Conservation (phyloP, 2,113 vertebrate genomes). For the Spea multiplicata region DNA sequence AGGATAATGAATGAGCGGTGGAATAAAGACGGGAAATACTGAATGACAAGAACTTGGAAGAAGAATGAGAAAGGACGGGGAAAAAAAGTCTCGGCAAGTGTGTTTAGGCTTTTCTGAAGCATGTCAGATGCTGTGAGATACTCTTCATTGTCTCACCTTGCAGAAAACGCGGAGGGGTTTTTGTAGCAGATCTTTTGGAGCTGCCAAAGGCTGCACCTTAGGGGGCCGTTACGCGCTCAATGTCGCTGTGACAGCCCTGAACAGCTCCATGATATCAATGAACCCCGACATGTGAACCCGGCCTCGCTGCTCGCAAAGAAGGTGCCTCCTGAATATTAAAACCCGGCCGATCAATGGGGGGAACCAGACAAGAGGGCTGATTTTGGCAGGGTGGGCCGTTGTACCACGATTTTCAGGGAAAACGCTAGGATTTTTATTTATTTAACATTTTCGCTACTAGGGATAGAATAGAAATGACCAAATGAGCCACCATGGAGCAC, state of each 20-base stretch:
- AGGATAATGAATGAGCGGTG: slow-evolving; percentile 51
- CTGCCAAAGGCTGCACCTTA: slow-evolving; percentile 79
- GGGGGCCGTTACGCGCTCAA: slow-evolving; percentile 86
- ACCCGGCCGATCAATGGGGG: slow-evolving; percentile 47
- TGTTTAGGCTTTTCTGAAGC: slow-evolving; percentile 61
- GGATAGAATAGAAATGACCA: no score
- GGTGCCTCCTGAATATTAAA: slow-evolving; percentile 79
- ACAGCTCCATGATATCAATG: slow-evolving; percentile 84
- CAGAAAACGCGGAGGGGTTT: slow-evolving; percentile 72
- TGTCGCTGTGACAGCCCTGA: slow-evolving; percentile 81
- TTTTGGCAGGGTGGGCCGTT: slow-evolving; percentile 10
- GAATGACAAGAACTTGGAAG: slow-evolving; percentile 59
- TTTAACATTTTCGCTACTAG: no score
- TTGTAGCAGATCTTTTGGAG: slow-evolving; percentile 65
- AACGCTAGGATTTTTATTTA: no score
- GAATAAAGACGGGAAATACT: slow-evolving; percentile 56
- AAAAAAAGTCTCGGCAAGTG: slow-evolving; percentile 36
- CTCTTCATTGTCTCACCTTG: slow-evolving; percentile 74
- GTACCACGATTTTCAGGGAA: no score
- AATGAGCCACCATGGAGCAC: no score
- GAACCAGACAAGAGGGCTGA: slow-evolving; percentile 35
- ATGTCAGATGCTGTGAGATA: slow-evolving; percentile 61
- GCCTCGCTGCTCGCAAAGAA: slow-evolving; percentile 73
- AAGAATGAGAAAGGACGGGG: slow-evolving; percentile 48
- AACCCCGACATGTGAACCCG: slow-evolving; percentile 85